Base-by-base conservation (phyloP, 2,888 invertebrate species). In the Melolontha melolontha region DNA sequence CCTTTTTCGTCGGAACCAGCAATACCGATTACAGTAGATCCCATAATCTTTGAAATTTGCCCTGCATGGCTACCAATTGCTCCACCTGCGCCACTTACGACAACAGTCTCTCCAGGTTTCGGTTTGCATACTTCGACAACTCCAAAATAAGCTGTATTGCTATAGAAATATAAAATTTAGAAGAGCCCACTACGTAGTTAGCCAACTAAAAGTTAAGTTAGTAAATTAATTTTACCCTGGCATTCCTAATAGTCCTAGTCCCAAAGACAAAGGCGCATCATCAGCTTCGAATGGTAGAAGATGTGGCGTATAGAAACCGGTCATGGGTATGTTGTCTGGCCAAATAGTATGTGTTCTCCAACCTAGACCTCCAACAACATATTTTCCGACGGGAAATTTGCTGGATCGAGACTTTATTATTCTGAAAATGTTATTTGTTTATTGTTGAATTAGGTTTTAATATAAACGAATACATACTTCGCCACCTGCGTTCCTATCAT, bases 41-140 rank as follows among this genome's bases (percentile, higher is more conserved):
- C 91, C 81, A 90, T 85, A 59, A 90, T 86, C 83, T 92, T 93
- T 0, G 89, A 93, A 70, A 94, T 91, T 84, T 93, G 93, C 1
- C 93, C 93, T 27, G 92, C 93, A 57, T 90, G 86, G 67, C 88
- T 89, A 4, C 93, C 94, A 7, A 93, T 92, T 40, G 92, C 93
- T 16, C 93, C 93, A 22, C 91, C 93, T n/a, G 93, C 93, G 2
- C 90, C 89, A 22, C 88, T 90, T 0, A 94, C 87, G 0, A 91
- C 89, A 10, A 93, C 86, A 0, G 89, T 90, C 81, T 94, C 92
- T 6, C 91, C 92, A 1, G 86, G 73, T 82, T 91, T 90, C 1
- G 92, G 91, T 69, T 88, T 79, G 71, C 92, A 92, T 67, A 92
- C 83, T 73, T 92, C 90, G 70, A 89, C 80, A 8, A 93, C 82